Conservation (phyloP, 2,113 vertebrate species). For the Panurus biarmicus region DNA sequence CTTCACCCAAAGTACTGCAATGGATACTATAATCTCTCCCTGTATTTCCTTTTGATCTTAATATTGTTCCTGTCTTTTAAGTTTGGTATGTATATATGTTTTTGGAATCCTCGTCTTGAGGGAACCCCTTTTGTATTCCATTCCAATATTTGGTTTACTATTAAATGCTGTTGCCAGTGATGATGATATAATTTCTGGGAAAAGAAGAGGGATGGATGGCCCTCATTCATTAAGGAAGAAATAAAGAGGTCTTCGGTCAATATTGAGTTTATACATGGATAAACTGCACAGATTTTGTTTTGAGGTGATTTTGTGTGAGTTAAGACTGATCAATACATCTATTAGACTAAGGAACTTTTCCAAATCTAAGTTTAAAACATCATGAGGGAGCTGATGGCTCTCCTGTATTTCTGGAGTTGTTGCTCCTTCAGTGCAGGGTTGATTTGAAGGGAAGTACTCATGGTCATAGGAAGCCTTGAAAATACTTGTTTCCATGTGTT, state of each 20-base stretch:
- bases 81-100: slow-evolving; percentile 44
- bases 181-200: background rate
- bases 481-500: too few relatives aligned
- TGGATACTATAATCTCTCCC: background rate
- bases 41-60: background rate
- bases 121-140: slow-evolving; percentile 32
- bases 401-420: too few relatives aligned
- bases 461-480: too few relatives aligned
- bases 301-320: background rate
- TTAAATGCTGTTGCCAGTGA: slow-evolving; percentile 37
- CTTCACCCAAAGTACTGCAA: background rate
- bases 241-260: background rate
- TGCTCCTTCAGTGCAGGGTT: too few relatives aligned
- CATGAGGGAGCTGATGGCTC: too few relatives aligned
- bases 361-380: too few relatives aligned
- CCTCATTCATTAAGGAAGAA: background rate
- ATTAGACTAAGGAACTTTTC: too few relatives aligned
- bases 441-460: too few relatives aligned
- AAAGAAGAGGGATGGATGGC: background rate
- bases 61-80: background rate
- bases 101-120: slow-evolving; percentile 29
- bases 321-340: background rate
- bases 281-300: background rate
- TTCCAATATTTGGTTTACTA: slow-evolving; percentile 22
- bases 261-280: background rate